Evolutionary conservation across 2,113 vertebrate species (phyloP).

Genomic region (Chloebia gouldiae): DNA sequence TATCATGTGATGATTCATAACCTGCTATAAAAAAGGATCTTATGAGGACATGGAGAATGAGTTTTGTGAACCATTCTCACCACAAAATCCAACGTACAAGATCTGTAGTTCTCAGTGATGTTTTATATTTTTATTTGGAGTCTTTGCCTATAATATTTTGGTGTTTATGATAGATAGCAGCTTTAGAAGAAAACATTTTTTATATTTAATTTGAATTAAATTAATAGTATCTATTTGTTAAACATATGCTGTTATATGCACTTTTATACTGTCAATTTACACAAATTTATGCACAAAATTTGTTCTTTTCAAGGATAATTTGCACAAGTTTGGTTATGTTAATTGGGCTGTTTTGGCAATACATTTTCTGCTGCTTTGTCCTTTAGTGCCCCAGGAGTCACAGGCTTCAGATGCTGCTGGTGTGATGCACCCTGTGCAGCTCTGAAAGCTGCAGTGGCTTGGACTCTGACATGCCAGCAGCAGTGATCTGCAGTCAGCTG

Average conservation of each 20-base stretch:
- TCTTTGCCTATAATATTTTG: neutral
- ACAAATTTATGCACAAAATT: neutral
- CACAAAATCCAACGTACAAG: constrained; percentile 12
- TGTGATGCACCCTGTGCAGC: neutral
- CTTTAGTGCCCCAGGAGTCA: neutral
- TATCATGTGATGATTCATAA: constrained; percentile 77
- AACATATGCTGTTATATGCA: neutral
- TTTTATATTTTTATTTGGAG: constrained; percentile 26
- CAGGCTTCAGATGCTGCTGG: neutral
- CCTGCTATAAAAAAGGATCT: constrained; percentile 71
- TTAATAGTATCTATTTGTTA: neutral
- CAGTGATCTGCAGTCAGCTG: neutral
- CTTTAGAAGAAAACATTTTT: neutral
- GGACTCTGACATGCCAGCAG: neutral
- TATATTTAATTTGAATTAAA: neutral
- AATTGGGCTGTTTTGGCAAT: neutral
- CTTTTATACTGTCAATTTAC: neutral
- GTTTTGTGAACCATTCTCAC: constrained; percentile 9
- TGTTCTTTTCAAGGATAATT: neutral
- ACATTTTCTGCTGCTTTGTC: neutral
- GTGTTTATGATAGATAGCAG: neutral
- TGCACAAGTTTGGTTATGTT: neutral
- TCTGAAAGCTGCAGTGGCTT: neutral
- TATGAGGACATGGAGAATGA: constrained; percentile 61
- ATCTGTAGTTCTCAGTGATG: neutral